Evolutionary conservation across 2,797 vertebrate genomes (phyloP), one percentile per base, ranked within the genome.

Genomic region (Artibeus jamaicensis): DNA sequence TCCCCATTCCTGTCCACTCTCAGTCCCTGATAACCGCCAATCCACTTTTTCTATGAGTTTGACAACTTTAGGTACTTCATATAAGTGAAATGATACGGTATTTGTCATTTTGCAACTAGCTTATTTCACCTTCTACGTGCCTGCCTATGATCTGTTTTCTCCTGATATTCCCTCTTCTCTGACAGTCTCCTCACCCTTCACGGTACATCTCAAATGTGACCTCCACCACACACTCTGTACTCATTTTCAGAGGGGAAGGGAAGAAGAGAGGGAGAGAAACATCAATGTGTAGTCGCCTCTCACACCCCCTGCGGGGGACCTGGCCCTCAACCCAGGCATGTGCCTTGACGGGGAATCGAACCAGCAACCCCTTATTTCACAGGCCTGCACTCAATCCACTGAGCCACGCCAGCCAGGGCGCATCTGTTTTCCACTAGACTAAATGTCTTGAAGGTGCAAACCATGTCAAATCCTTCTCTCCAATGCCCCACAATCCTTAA

Each of bases 381-480:
- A 59, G 57, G 24, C 57, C 24, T 59, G 57, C 57, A 26, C 57
- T 59, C 57, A 59, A 59, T 26, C 57, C 57, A 59, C 57, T 59
- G 24, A 59, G 57, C 57, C 57, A 12, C 24, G 29, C 57, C 57
- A 29, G 24, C 24, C 10, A 29, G 24, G 57, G 57, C 4, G 5
- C 26, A 70, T 57, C 44, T 76, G 29, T 37, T 88, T 96, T 71
- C 86, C 39, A 74, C 65, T 74, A 83, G 42, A 83, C 59, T 89
- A 65, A 44, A 70, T 94, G 89, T 94, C 77, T 15, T 93, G 10
- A 96, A 93, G 7, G 24, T 86, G 3, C 9, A 92, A 12, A 53
- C 26, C 12, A 62, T 6, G 48, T 44, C 67, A 59, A 32, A 87
- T 15, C 29, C 77, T 93, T 86, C 71, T 90, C 42, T 82, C 70